Base-by-base conservation (phyloP, 2,797 vertebrate genomes). In the Bryconaethiops microstoma region DNA sequence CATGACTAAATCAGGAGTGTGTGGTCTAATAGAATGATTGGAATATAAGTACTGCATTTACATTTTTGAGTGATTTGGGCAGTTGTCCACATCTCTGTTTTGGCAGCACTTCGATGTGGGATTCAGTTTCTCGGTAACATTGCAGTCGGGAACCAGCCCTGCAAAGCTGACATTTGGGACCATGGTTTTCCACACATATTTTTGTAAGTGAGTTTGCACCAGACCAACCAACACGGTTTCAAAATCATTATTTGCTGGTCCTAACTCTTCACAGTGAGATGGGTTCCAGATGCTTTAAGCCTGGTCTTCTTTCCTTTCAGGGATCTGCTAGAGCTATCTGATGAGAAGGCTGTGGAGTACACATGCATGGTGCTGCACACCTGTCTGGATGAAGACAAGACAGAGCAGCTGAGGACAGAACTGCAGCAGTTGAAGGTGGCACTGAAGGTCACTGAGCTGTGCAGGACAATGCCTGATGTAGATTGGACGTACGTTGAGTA, bases 321-420 rank as follows among this genome's bases (percentile, higher is more conserved):
- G 91, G 93, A 87, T 16, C 95, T 96, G 81, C 91, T 99, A 70
- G 88, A 85, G 0, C 88, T 93, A 68, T 88, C 87, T 0, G 97
- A 99, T 90, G 93, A 95, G 84, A 99, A 97, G 82, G 88, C 93
- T 0, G 83, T 96, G 54, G 87, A 92, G 79, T 98, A 97, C 57
- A 89, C 93, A 40, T 96, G 95, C 5, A 99, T 99, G 97, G 94
- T 99, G 19, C 88, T 99, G 76, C 95, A 97, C 89, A 96, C 96
- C 10, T 98, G 96, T 86, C 92, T 99, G 67, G 94, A 96, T 84
- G 82, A 86, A 89, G 89, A 81, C 42, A 95, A 93, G 76, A 92
- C 93, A 74, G 89, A 92, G 39, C 86, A 90, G 65, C 79, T 95
- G 63, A 84, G 89, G 48, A 54, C 69, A 64, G 69, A 92, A 48